Percentiles rank a stretch among this genome's conserved stretches.
Evolutionary conservation across 2,888 invertebrate species (phyloP).

Genomic region (Protophormia terraenovae): DNA sequence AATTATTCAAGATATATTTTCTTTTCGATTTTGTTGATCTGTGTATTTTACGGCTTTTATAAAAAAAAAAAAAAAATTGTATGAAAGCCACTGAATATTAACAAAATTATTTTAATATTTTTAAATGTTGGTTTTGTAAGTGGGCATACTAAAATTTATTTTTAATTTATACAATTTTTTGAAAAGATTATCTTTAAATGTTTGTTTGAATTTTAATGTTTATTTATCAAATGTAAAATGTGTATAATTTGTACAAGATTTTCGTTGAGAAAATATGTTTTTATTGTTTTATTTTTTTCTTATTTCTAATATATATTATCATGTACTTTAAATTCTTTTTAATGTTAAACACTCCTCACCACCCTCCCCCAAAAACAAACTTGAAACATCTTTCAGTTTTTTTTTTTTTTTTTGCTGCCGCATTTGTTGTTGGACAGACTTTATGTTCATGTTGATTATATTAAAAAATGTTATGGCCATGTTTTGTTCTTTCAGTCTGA

Average conservation of each 20-base stretch:
- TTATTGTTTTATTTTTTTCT: background rate
- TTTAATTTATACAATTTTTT: background rate
- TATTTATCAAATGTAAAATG: background rate
- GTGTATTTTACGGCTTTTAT: too few relatives aligned
- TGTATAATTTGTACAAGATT: slow-evolving; percentile 7
- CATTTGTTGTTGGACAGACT: slow-evolving; percentile 22
- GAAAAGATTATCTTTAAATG: background rate
- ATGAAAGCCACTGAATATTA: too few relatives aligned
- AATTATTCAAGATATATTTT: too few relatives aligned
- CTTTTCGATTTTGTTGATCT: too few relatives aligned
- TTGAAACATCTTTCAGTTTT: background rate
- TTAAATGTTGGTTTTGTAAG: background rate
- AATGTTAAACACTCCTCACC: slow-evolving; percentile 10
- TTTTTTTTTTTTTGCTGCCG: background rate
- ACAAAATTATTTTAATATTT: background rate
- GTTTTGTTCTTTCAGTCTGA: slow-evolving; percentile 10
- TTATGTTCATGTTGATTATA: slow-evolving; percentile 47
- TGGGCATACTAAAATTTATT: background rate
- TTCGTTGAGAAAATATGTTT: slow-evolving; percentile 1
- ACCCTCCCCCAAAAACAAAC: background rate
- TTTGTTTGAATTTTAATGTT: slow-evolving; percentile 1
- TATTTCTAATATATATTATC: slow-evolving; percentile 42
- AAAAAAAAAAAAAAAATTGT: too few relatives aligned
- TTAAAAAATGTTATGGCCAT: slow-evolving; percentile 33
- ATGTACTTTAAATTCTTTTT: slow-evolving; percentile 40